Percentiles rank a stretch among this genome's conserved stretches.
Evolutionary conservation across 1,140 invertebrate genomes (phyloP).

Genomic region (Potamilus streckersoni): DNA sequence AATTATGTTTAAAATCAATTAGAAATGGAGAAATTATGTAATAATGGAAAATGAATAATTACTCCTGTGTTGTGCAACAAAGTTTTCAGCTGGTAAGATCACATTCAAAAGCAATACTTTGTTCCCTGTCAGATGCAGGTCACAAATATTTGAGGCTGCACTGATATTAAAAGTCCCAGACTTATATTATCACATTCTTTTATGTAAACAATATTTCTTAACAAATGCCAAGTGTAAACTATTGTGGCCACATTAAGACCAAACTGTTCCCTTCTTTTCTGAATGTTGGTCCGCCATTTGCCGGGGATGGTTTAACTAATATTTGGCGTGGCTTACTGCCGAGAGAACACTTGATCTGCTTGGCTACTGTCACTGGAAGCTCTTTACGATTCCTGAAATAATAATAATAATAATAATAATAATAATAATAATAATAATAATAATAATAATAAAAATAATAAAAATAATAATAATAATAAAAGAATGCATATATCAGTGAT

Average conservation of each 20-base stretch:
- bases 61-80: too few relatives aligned
- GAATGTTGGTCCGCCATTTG: conserved; percentile 73
- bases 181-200: too few relatives aligned
- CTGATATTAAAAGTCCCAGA: too few relatives aligned
- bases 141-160: too few relatives aligned
- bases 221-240: too few relatives aligned
- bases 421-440: conserved; percentile 10
- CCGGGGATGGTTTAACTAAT: conserved; percentile 73
- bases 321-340: conserved; percentile 79
- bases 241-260: conserved; percentile 60
- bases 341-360: conserved; percentile 77
- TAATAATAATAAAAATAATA: conserved; percentile 4
- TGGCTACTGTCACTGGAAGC: conserved; percentile 76
- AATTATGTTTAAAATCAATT: too few relatives aligned
- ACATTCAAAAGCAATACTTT: too few relatives aligned
- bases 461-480: conserved; percentile 1
- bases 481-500: not conserved
- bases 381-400: conserved; percentile 73
- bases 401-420: conserved; percentile 26
- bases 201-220: too few relatives aligned
- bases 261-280: conserved; percentile 70
- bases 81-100: too few relatives aligned
- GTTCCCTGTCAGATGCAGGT: too few relatives aligned
- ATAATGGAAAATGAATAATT: too few relatives aligned
- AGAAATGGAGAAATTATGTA: too few relatives aligned